Conservation (phyloP, 2,888 invertebrate species). For the Apamea crenata region DNA sequence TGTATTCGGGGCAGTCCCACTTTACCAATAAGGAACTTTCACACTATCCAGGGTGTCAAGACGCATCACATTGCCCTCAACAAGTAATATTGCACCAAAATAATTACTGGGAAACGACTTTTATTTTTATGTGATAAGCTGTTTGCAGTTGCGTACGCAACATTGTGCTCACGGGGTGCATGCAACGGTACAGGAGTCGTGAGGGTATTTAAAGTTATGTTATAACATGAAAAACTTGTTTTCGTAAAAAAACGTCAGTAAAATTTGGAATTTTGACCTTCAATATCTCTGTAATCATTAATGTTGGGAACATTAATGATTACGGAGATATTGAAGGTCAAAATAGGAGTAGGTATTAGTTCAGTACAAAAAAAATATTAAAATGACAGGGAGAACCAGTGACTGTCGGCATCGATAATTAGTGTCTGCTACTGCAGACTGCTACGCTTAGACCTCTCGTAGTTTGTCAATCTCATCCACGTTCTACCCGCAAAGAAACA, state of each 20-base stretch:
- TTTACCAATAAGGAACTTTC: slow-evolving; percentile 1
- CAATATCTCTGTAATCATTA: no score
- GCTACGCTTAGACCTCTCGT: not conserved
- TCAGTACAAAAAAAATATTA: no score
- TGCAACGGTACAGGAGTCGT: not conserved
- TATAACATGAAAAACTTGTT: not conserved
- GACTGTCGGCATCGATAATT: no score
- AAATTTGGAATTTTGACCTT: not conserved
- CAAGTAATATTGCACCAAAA: not conserved
- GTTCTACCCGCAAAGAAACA: not conserved
- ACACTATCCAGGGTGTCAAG: not conserved
- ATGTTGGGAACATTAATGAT: no score
- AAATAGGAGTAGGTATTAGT: no score
- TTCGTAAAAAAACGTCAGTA: no score
- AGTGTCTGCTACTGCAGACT: not conserved
- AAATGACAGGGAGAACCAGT: no score
- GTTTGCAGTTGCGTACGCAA: not conserved
- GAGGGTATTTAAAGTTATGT: no score
- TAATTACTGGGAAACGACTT: no score
- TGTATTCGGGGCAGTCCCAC: slow-evolving; percentile 20
- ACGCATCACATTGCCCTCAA: not conserved
- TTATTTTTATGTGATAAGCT: no score
- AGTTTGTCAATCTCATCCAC: not conserved
- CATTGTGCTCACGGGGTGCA: not conserved
- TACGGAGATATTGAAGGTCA: no score